Percentiles rank a stretch among this genome's conserved stretches.
phyloP scores from a whole-genome alignment of 1,140 invertebrate genomes.

The Hypsibius dujardini region DNA sequence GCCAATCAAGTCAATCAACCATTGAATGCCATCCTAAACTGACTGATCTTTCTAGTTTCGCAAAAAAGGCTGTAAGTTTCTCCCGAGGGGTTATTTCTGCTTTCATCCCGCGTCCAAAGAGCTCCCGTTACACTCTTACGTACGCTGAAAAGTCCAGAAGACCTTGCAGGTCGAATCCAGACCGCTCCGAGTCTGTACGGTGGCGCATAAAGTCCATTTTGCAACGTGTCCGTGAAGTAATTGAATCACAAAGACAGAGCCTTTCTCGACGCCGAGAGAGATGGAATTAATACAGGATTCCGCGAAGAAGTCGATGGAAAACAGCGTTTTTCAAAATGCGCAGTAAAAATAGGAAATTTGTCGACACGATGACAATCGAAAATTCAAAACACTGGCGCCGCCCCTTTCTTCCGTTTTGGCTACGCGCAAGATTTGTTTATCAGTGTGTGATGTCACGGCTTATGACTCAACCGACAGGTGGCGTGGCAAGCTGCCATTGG shows the following conservation, averaged over 20 bases:
- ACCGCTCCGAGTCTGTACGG: not conserved
- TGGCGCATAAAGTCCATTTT: not conserved
- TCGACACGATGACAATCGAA: too few species aligned
- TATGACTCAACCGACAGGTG: too few species aligned
- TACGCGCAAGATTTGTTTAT: too few species aligned
- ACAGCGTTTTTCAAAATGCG: not conserved
- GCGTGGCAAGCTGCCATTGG: too few species aligned
- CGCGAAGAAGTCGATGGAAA: not conserved
- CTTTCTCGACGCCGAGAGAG: not conserved
- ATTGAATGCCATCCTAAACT: not conserved
- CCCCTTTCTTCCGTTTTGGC: too few species aligned
- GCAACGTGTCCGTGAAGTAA: not conserved
- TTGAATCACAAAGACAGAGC: not conserved
- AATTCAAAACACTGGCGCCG: too few species aligned
- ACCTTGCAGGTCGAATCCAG: not conserved
- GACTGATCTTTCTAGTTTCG: not conserved
- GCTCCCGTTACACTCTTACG: not conserved
- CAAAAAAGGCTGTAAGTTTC: not conserved
- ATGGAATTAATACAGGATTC: not conserved
- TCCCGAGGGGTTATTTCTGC: too few species aligned
- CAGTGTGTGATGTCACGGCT: too few species aligned
- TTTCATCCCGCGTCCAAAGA: too few species aligned
- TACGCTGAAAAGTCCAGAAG: conserved; percentile 15
- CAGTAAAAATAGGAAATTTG: too few species aligned
- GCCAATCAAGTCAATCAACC: conserved; percentile 2